Base-by-base conservation (phyloP, 2,113 vertebrate species). In the Mus pahari region DNA sequence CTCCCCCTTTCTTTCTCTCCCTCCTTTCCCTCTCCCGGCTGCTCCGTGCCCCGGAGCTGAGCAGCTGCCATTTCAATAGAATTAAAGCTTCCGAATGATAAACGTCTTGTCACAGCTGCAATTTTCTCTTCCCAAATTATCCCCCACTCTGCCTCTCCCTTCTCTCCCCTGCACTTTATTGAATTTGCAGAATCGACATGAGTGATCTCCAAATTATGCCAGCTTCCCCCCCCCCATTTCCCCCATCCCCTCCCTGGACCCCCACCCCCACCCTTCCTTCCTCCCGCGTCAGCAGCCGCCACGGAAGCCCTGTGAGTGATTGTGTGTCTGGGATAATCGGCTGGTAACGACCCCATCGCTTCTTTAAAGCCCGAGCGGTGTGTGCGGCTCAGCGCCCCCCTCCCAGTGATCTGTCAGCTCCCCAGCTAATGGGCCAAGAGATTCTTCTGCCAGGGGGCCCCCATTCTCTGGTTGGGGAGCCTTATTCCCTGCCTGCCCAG, bases 121-220 rank as follows among this genome's bases (percentile, higher is more conserved):
- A 98, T 99, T 99, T 99, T 99, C 98, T 98, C 98, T 98, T 98
- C 98, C 98, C 98, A 98, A 99, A 99, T 99, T 99, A 99, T 98
- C 98, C 98, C 92, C 77, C 90, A 91, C 93, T 94, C 95, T 97
- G 95, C 88, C 94, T 92, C 96, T 96, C 96, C 92, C 96, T 93
- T 20, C 90, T 96, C 96, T 98, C 94, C 96, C 95, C 96, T 97
- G 91, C 50, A 39, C 96, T 94, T 91, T 96, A 92, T 97, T 95
- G 90, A 98, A 98, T 98, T 98, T 97, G 97, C 97, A 95, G 98
- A 95, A 97, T 96, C 64, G 97, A 97, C 96, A 97, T 97, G 97
- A 97, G 97, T 96, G 42, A 98, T 98, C 97, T 98, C 97, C 97
- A 98, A 97, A 98, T 98, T 98, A 97, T 97, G 96, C 97, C 90